Evolutionary conservation across 2,113 vertebrate genomes (phyloP), one percentile per base, ranked within the genome.

Genomic region (Panurus biarmicus): DNA sequence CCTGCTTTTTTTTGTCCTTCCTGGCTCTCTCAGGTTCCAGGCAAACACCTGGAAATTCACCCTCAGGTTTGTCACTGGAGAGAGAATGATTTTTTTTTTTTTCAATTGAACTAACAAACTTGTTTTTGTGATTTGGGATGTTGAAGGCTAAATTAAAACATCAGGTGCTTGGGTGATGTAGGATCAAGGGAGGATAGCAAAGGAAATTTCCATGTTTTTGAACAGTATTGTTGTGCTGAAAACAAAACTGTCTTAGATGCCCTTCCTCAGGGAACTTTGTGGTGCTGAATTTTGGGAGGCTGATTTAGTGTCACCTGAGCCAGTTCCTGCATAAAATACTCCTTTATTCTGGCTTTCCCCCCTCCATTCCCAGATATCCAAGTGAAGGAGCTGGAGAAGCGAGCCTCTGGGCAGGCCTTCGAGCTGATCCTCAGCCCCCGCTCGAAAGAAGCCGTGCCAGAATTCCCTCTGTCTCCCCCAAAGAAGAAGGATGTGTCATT

Each of bases 401-500:
- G 99, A 83, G 98, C 98, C 61, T 99, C 99, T 20, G 99, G 99
- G 92, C 99, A 99, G 75, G 98, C 99, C 6, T 99, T 99, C 96
- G 99, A 99, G 97, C 98, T 99, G 94, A 99, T 99, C 80, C 98
- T 99, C 54, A 98, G 98, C 76, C 99, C 99, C 54, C 96, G 98
- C 45, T 98, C 98, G 12, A 98, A 98, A 87, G 98, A 99, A n/a
- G 95, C 98, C 14, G 99, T 98, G 93, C 97, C 97, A 42, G 98
- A 99, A 26, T 98, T 99, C 89, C 98, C 98, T 3, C 97, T 99
- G 78, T 98, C 98, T 48, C 98, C 99, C 53, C 98, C 98, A 12
- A 99, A 98, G 96, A 99, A 99, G 97, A 99, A 98, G 96, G 98
- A 98, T 96, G 98, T 98, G 60, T 99, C 99, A 0, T 91, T 99